A percentile compares a stretch with the other conserved stretches of the same genome.
Evolutionary conservation across 2,797 vertebrate species (phyloP).

Genomic region (Aulostomus chinensis): DNA sequence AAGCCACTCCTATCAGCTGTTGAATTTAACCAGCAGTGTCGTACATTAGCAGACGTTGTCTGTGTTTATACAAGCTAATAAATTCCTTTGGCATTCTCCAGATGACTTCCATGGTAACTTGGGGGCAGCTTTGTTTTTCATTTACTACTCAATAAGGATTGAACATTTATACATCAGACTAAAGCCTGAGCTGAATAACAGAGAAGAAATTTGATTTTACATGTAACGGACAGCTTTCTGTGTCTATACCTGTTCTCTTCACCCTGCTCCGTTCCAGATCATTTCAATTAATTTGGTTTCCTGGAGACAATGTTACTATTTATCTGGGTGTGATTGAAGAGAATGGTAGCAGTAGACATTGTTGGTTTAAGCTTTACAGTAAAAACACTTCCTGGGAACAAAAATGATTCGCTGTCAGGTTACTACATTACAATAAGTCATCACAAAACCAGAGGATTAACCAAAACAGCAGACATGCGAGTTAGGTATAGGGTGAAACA

Average conservation of each 20-base stretch:
- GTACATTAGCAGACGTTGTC: conserved; percentile 41
- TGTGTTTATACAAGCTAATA: conserved; percentile 60
- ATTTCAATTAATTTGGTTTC: conserved; percentile 74
- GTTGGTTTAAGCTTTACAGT: conserved; percentile 70
- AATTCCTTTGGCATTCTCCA: conserved; percentile 63
- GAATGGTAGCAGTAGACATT: conserved; percentile 49
- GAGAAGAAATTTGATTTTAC: conserved; percentile 30
- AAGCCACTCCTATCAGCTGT: conserved; percentile 42
- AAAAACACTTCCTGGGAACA: conserved; percentile 59
- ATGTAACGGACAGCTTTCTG: conserved; percentile 40
- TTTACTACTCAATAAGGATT: conserved; percentile 40
- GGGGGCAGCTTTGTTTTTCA: conserved; percentile 26
- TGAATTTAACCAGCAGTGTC: conserved; percentile 44
- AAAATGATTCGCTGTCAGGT: conserved; percentile 41
- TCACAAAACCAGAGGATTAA: conserved; percentile 58
- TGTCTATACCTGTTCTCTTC: conserved; percentile 66
- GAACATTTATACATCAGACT: conserved; percentile 29
- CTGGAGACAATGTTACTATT: conserved; percentile 77
- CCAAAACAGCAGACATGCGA: conserved; percentile 43
- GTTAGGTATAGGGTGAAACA: too few relatives aligned
- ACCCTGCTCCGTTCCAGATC: conserved; percentile 49
- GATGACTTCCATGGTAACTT: conserved; percentile 51
- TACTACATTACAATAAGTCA: conserved; percentile 41
- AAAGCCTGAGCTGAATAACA: conserved; percentile 8
- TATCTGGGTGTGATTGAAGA: conserved; percentile 64